A percentile compares a stretch with the other conserved stretches of the same genome.
phyloP scores from a whole-genome alignment of 2,113 vertebrate species.

The Peromyscus polionotus region DNA sequence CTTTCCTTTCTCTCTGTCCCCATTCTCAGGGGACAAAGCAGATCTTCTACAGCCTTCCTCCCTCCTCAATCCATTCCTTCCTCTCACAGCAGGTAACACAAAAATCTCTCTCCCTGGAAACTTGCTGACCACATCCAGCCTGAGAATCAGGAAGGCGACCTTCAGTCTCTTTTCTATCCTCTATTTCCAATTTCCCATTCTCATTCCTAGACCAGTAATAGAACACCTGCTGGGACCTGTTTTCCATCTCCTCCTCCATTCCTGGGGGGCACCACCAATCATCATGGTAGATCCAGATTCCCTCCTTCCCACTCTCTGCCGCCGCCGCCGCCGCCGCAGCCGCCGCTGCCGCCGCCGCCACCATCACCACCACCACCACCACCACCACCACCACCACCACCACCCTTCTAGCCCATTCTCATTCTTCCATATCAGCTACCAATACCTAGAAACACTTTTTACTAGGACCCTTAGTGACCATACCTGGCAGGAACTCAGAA shows the following conservation, averaged over 20 bases:
- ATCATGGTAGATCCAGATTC: neutral
- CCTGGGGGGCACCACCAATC: neutral
- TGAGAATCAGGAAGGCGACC: neutral
- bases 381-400: neutral
- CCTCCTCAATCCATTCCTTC: neutral
- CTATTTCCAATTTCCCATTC: neutral
- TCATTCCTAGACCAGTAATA: too few species aligned
- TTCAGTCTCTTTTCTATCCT: neutral
- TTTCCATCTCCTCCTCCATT: too few species aligned
- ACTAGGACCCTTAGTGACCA: neutral
- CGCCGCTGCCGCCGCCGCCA: too few species aligned
- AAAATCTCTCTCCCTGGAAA: neutral
- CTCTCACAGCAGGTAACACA: neutral
- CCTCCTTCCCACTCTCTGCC: neutral
- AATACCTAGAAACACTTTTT: neutral
- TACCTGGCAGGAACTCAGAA: neutral
- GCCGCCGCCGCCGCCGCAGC: neutral
- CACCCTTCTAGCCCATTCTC: neutral
- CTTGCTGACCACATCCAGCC: neutral
- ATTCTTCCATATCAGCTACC: neutral
- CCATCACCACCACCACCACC: neutral
- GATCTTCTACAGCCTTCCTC: neutral
- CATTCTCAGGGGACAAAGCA: neutral
- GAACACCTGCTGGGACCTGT: too few species aligned
- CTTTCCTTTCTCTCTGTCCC: neutral